A percentile compares a stretch with the other conserved stretches of the same genome.
phyloP scores from a whole-genome alignment of 2,888 invertebrate species.

The Cryptus armator region DNA sequence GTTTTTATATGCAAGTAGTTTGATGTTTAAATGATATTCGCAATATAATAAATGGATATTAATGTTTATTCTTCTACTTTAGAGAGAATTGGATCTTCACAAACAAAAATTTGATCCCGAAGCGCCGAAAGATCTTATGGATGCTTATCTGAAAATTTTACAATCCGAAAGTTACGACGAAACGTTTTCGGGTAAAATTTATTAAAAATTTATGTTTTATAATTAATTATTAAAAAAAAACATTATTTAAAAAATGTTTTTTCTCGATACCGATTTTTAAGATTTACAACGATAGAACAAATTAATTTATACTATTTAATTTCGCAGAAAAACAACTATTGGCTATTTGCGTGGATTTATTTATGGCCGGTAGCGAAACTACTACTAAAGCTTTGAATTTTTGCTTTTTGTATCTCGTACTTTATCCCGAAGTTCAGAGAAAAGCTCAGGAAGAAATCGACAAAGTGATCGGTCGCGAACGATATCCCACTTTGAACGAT shows the following conservation, averaged over 20 bases:
- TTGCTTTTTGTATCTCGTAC: conserved; percentile 90
- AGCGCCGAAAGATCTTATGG: conserved; percentile 92
- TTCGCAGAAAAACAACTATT: conserved; percentile 90
- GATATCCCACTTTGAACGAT: conserved; percentile 90
- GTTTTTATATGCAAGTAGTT: conserved; percentile 87
- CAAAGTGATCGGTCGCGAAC: conserved; percentile 89
- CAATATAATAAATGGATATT: not conserved
- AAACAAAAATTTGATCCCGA: conserved; percentile 88
- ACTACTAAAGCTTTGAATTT: conserved; percentile 93
- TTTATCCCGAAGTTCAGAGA: conserved; percentile 90
- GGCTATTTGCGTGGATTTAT: conserved; percentile 94
- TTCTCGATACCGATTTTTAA: too few relatives aligned
- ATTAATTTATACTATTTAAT: conserved; percentile 80
- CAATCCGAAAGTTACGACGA: conserved; percentile 87
- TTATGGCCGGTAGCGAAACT: conserved; percentile 95
- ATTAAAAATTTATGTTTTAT: not conserved
- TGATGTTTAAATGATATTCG: conserved; percentile 31
- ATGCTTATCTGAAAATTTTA: conserved; percentile 91
- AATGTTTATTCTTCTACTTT: conserved; percentile 46
- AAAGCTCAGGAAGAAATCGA: conserved; percentile 93
- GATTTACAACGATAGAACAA: not conserved
- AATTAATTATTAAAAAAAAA: too few relatives aligned
- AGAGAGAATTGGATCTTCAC: conserved; percentile 90
- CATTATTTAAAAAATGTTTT: too few relatives aligned
- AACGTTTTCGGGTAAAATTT: conserved; percentile 83